A percentile compares a stretch with the other conserved stretches of the same genome.
These are phyloP conservation scores for Phaethon lepturus DNA, from an alignment of 2,113 vertebrate genomes.

Conservation along the genomic window DNA sequence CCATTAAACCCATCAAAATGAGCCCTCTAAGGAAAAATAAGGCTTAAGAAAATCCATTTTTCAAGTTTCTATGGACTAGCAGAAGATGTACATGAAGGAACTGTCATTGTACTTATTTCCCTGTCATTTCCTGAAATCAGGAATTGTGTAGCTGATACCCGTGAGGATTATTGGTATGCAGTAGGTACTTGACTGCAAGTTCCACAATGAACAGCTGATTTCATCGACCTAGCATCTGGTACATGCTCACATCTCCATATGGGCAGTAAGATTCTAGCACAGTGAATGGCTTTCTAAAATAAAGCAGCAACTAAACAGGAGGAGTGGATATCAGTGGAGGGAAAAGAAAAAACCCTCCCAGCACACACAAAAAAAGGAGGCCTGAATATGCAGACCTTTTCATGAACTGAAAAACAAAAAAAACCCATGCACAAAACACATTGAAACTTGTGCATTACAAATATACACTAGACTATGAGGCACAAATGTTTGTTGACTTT, in stretches of 20 bases:
- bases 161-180: neutral
- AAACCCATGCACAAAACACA: neutral
- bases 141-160: neutral
- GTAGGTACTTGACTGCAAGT: neutral
- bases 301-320: neutral
- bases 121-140: neutral
- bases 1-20: neutral
- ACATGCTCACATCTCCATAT: neutral
- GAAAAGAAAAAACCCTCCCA: neutral
- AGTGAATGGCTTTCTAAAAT: neutral
- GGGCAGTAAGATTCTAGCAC: neutral
- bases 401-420: neutral
- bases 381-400: neutral
- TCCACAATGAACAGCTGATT: neutral
- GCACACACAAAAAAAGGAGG: neutral
- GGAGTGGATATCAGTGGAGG: neutral
- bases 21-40: neutral
- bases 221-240: neutral
- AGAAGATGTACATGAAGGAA: neutral
- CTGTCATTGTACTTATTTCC: neutral
- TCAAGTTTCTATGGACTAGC: neutral
- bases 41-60: neutral
- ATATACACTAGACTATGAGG: neutral
- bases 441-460: neutral
- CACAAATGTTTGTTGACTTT: neutral